A percentile compares a stretch with the other conserved stretches of the same genome.
Evolutionary conservation across 2,888 invertebrate species (phyloP).

Genomic region (Mimachlamys varia): DNA sequence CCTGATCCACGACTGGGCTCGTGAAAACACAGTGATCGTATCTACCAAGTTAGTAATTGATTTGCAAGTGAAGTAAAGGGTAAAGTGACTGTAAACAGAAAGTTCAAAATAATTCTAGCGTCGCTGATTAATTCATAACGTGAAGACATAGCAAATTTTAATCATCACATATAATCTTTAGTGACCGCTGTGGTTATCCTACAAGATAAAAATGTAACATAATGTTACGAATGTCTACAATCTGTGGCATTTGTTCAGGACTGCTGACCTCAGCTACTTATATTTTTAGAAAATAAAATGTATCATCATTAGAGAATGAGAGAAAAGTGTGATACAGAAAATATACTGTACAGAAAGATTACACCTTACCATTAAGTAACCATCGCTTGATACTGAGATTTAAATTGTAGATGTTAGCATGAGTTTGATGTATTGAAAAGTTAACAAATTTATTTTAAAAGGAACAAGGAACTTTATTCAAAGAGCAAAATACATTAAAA

Average conservation of each 20-base stretch:
- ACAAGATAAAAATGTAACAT: no score
- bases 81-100: neutral
- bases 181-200: neutral
- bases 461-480: neutral
- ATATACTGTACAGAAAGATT: no score
- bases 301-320: no score
- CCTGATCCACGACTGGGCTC: slow-evolving; percentile 3
- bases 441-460: neutral
- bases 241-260: no score
- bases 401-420: no score
- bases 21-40: neutral
- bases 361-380: no score
- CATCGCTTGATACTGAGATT: no score
- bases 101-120: neutral
- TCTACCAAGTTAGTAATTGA: slow-evolving; percentile 15
- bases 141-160: neutral
- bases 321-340: no score
- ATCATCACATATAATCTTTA: neutral
- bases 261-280: no score
- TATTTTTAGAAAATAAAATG: no score
- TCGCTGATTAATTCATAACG: neutral
- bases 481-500: neutral
- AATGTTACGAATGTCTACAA: no score
- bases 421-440: no score
- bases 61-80: slow-evolving; percentile 2